Percentiles rank a stretch among this genome's conserved stretches.
Conservation (phyloP, 2,888 invertebrate genomes). For the Osedax frankpressi region DNA sequence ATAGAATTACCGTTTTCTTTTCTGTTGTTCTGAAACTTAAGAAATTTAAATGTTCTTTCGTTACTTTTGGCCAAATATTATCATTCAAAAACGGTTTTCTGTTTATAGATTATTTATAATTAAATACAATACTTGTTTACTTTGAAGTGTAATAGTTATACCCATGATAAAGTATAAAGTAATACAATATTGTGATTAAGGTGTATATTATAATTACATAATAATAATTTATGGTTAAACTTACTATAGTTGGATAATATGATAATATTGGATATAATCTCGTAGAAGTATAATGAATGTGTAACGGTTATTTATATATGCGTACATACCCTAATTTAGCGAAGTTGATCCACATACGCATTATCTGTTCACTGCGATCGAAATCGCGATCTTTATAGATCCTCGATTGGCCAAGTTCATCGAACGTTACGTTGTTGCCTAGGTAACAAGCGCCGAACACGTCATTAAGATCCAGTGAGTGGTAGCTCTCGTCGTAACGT, state of each 20-base stretch:
- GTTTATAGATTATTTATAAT: no score
- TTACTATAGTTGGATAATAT: no score
- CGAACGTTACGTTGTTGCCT: conserved; percentile 20
- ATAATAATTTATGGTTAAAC: no score
- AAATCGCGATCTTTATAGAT: not conserved
- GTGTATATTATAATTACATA: no score
- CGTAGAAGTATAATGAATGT: no score
- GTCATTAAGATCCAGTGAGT: conserved; percentile 27
- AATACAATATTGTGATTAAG: no score
- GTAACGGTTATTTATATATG: no score
- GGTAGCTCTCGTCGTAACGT: conserved; percentile 20
- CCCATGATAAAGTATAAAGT: no score
- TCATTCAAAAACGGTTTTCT: not conserved
- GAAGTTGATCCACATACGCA: not conserved
- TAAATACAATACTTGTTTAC: no score
- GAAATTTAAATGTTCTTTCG: not conserved
- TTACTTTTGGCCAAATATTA: not conserved
- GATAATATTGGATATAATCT: no score
- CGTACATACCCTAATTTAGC: not conserved
- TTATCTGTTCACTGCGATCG: not conserved
- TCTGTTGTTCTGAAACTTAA: not conserved
- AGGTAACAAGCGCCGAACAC: conserved; percentile 26
- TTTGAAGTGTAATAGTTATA: no score
- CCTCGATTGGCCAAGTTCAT: conserved; percentile 20
- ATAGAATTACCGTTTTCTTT: not conserved